Conservation (phyloP, 1,140 invertebrate species). For the Diabrotica virgifera region DNA sequence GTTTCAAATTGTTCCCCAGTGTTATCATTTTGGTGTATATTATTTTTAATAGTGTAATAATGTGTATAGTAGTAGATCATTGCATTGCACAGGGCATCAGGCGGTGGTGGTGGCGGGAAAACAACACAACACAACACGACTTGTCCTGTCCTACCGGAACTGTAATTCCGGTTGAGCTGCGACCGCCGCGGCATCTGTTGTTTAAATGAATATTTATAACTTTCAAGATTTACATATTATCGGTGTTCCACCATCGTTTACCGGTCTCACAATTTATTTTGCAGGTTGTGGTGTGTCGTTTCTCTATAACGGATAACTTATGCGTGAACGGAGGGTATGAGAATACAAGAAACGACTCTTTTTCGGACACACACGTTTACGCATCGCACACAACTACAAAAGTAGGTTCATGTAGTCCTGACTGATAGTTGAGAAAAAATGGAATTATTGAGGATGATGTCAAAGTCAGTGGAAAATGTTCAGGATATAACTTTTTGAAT, state of each 20-base stretch:
- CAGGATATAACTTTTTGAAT: too few relatives aligned
- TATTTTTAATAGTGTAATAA: neutral
- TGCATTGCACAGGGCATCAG: neutral
- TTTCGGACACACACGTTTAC: neutral
- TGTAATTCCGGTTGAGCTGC: constrained; percentile 42
- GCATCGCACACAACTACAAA: too few relatives aligned
- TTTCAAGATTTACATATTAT: constrained; percentile 41
- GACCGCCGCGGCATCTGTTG: constrained; percentile 42
- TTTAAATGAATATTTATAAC: constrained; percentile 46
- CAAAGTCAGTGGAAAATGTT: too few relatives aligned
- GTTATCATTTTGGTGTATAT: neutral
- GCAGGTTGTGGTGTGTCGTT: constrained; percentile 36
- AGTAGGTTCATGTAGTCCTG: too few relatives aligned
- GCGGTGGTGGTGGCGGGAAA: neutral
- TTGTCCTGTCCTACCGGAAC: constrained; percentile 40
- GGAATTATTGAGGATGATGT: too few relatives aligned
- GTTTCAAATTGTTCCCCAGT: too few relatives aligned
- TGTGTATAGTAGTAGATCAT: neutral
- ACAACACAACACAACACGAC: constrained; percentile 18
- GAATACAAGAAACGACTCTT: neutral
- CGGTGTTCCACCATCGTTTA: constrained; percentile 34
- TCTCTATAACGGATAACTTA: constrained; percentile 34
- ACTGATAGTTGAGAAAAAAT: too few relatives aligned
- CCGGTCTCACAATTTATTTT: constrained; percentile 40
- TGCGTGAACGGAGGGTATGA: neutral